Evolutionary conservation across 2,113 vertebrate species (phyloP), one percentile per base, ranked within the genome.

Genomic region (human (Homo sapiens)): DNA sequence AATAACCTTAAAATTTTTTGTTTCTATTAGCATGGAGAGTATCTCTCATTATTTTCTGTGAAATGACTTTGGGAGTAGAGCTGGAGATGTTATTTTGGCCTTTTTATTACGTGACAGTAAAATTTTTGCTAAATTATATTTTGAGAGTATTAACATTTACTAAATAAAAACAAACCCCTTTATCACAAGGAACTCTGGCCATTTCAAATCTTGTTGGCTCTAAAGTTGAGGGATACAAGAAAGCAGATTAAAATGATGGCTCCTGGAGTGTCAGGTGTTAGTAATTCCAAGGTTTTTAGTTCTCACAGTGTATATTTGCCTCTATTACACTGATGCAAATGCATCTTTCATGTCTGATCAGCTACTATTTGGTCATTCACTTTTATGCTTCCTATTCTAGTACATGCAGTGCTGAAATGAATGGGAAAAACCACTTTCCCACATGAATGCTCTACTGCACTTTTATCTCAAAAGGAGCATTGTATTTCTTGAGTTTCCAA

Each of bases 41-140:
- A 27, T 91, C 22, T 78, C 93, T 14, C 13, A 25, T 82, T 89
- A 88, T 91, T 91, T 94, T 80, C 18, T 80, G 27, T 72, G 32
- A 0, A 35, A n/a, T 89, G 76, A 70, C 70, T 78, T 32, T 87
- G 9, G 16, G 23, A 43, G 18, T 80, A 18, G 32, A 38, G 32
- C 72, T 48, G 7, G 16, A 6, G 11, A 50, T 85, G 35, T 73
- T 83, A 73, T 89, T 96, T 96, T 72, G 55, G 22, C 22, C 30
- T 94, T 82, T 72, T 85, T 90, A 38, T 80, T 55, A 70, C 48
- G 14, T 79, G 50, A 23, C 2, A 50, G 8, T 84, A 20, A 82
- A 30, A 23, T 93, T 92, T 97, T 96, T 93, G 55, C 70, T 80
- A 35, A 93, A 40, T 95, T 96, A 92, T 89, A 55, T 89, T 93